Conservation (phyloP, 2,797 vertebrate species). For the Myiothlypis coronata region DNA sequence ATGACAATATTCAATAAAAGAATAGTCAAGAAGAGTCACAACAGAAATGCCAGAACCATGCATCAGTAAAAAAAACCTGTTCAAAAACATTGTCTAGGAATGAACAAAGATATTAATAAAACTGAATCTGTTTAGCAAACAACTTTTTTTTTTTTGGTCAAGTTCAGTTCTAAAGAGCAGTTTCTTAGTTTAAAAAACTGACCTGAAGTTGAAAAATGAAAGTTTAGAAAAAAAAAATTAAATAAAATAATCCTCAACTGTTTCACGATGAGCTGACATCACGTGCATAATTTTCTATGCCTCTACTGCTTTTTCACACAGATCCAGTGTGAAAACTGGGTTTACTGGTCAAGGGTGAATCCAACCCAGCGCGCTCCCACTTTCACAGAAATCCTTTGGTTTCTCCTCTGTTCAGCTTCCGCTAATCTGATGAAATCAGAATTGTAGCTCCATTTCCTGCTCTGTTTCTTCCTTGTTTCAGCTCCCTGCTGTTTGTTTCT, state of each 20-base stretch:
- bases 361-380: not conserved
- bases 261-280: not conserved
- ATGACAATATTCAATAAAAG: not conserved
- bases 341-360: not conserved
- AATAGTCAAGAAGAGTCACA: not conserved
- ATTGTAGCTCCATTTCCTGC: constrained; percentile 40
- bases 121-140: not conserved
- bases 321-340: not conserved
- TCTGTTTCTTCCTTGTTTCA: constrained; percentile 10
- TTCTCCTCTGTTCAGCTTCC: not conserved
- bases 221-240: not conserved
- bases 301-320: not conserved
- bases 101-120: not conserved
- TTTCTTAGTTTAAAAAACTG: not conserved
- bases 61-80: not conserved
- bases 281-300: not conserved
- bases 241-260: not conserved
- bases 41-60: not conserved
- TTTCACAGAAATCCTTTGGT: not conserved
- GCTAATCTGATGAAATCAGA: constrained; percentile 53
- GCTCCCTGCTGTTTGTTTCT: constrained; percentile 58
- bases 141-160: not conserved
- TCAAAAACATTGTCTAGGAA: not conserved
- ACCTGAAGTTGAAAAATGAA: not conserved
- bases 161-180: not conserved